These are phyloP conservation scores for Brachionus plicatilis DNA, from an alignment of 1,140 invertebrate genomes.

Conservation along the genomic window DNA sequence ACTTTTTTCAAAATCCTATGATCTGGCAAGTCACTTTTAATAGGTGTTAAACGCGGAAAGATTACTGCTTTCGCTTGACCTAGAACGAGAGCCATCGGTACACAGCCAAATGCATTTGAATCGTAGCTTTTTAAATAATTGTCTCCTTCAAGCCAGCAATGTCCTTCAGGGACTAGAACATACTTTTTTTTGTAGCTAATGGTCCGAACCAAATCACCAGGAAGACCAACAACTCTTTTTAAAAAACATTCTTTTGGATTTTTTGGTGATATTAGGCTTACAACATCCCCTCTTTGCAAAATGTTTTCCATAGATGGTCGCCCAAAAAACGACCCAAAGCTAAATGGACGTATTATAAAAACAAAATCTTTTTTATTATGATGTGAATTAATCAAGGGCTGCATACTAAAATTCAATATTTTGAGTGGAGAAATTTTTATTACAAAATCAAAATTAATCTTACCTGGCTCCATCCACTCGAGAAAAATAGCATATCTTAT, in stretches of 20 bases:
- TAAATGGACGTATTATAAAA: constrained; percentile 8
- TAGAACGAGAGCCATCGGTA: neutral
- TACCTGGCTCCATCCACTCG: constrained; percentile 30
- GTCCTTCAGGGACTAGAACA: constrained; percentile 36
- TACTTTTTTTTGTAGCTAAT: constrained; percentile 35
- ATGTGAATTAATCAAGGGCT: constrained; percentile 4
- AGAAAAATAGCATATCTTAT: constrained; percentile 27
- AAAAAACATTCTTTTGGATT: constrained; percentile 39
- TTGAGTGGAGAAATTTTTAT: neutral
- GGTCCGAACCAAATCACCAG: constrained; percentile 38
- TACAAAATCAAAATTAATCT: neutral
- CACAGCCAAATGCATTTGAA: constrained; percentile 10
- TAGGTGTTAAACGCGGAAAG: neutral
- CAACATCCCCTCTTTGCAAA: constrained; percentile 29
- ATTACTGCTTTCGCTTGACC: constrained; percentile 26
- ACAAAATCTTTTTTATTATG: constrained; percentile 28
- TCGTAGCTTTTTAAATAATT: constrained; percentile 36
- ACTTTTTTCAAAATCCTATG: neutral
- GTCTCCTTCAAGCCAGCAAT: constrained; percentile 39
- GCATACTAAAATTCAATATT: constrained; percentile 7
- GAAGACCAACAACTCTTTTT: constrained; percentile 19
- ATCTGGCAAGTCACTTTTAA: neutral
- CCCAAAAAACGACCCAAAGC: neutral
- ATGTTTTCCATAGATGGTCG: neutral
- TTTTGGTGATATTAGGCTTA: constrained; percentile 32